Evolutionary conservation across 2,888 invertebrate species (phyloP).

Genomic region (Therioaphis trifolii): DNA sequence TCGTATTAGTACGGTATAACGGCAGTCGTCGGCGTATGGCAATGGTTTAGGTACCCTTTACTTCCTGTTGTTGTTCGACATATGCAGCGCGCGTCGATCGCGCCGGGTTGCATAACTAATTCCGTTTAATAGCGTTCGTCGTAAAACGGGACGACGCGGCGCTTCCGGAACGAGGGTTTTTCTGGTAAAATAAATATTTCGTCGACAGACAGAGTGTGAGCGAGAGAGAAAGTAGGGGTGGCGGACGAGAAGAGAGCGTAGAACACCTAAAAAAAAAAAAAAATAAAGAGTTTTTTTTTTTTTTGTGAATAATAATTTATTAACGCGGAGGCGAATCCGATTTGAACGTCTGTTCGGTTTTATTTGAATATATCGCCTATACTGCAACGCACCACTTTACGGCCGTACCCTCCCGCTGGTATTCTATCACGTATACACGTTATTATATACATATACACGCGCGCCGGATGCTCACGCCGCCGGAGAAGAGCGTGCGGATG

Average conservation of each 20-base stretch:
- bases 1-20: neutral
- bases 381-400: neutral
- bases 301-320: slow-evolving; percentile 58
- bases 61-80: slow-evolving; percentile 54
- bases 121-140: slow-evolving; percentile 58
- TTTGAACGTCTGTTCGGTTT: slow-evolving; percentile 59
- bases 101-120: slow-evolving; percentile 60
- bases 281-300: neutral
- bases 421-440: neutral
- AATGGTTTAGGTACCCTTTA: slow-evolving; percentile 50
- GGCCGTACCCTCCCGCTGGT: neutral
- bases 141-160: slow-evolving; percentile 34
- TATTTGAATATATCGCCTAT: slow-evolving; percentile 55
- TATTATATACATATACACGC: neutral
- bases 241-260: too few species aligned
- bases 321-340: slow-evolving; percentile 48
- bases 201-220: neutral
- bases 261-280: neutral
- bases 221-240: neutral
- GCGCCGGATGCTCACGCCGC: slow-evolving; percentile 4
- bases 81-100: slow-evolving; percentile 35
- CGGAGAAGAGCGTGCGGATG: slow-evolving; percentile 12
- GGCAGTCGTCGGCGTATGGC: neutral
- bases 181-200: slow-evolving; percentile 42
- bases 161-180: slow-evolving; percentile 56